Evolutionary conservation across 2,113 vertebrate species (phyloP).

Genomic region (Panthera tigris): DNA sequence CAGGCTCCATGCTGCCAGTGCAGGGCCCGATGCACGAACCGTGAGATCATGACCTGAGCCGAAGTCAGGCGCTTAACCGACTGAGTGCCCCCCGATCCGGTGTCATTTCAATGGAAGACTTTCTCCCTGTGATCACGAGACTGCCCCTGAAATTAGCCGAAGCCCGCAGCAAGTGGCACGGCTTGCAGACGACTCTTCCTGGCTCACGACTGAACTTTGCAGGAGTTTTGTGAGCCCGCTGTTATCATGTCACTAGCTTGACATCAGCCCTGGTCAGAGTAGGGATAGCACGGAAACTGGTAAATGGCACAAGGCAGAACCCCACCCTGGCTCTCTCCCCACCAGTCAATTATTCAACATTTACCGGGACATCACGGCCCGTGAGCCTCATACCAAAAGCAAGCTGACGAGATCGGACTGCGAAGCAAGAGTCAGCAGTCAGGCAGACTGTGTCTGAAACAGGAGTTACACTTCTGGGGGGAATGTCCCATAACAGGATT

Average conservation of each 20-base stretch:
- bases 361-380: background rate
- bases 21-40: too few species aligned
- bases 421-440: background rate
- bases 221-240: rapidly evolving
- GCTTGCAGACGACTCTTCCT: rapidly evolving
- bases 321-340: rapidly evolving
- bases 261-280: background rate
- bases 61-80: too few species aligned
- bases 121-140: background rate
- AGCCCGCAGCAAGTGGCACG: rapidly evolving
- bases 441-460: background rate
- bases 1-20: too few species aligned
- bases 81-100: too few species aligned
- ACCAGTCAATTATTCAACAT: background rate
- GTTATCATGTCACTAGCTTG: rapidly evolving
- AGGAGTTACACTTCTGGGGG: rapidly evolving
- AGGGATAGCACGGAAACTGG: rapidly evolving
- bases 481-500: background rate
- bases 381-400: background rate
- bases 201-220: background rate
- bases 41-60: too few species aligned
- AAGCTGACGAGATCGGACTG: background rate
- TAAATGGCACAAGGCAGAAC: too few species aligned
- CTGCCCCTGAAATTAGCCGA: background rate
- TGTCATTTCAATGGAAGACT: background rate